Conservation (phyloP, 1,140 invertebrate species). For the Cotesia chilonis region DNA sequence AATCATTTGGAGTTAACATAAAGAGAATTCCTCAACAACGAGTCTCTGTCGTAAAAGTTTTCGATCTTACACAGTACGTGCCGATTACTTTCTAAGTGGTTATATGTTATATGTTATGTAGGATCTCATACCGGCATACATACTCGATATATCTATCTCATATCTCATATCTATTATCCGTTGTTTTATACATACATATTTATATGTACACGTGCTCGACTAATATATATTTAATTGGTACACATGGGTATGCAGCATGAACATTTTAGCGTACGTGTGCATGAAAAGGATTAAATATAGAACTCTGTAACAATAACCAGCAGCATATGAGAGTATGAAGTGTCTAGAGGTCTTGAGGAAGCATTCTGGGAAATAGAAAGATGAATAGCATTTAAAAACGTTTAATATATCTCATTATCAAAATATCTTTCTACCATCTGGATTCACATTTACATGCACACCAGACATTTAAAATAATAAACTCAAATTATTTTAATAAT, state of each 20-base stretch:
- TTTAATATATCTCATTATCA: slow-evolving; percentile 1
- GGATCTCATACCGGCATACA: neutral
- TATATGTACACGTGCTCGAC: slow-evolving; percentile 4
- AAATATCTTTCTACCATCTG: neutral
- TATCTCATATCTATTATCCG: neutral
- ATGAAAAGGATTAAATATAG: slow-evolving; percentile 30
- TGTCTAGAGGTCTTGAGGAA: neutral
- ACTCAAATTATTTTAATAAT: too few species aligned
- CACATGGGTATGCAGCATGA: slow-evolving; percentile 4
- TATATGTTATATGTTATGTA: neutral
- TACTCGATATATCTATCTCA: neutral
- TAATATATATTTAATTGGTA: too few species aligned
- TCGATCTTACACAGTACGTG: slow-evolving; percentile 17
- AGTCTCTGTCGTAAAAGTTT: slow-evolving; percentile 26
- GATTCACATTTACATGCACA: too few species aligned
- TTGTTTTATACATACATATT: too few species aligned
- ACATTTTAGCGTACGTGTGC: neutral
- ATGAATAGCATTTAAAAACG: neutral
- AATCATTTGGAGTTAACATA: slow-evolving; percentile 12
- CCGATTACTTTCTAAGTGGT: slow-evolving; percentile 33
- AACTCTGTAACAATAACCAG: slow-evolving; percentile 37
- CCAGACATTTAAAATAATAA: too few species aligned
- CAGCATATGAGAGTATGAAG: slow-evolving; percentile 16
- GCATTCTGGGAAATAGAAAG: slow-evolving; percentile 22
- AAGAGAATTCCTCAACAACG: slow-evolving; percentile 24